A percentile compares a stretch with the other conserved stretches of the same genome.
Conservation (phyloP, 2,113 vertebrate genomes). For the Trogon melanurus region DNA sequence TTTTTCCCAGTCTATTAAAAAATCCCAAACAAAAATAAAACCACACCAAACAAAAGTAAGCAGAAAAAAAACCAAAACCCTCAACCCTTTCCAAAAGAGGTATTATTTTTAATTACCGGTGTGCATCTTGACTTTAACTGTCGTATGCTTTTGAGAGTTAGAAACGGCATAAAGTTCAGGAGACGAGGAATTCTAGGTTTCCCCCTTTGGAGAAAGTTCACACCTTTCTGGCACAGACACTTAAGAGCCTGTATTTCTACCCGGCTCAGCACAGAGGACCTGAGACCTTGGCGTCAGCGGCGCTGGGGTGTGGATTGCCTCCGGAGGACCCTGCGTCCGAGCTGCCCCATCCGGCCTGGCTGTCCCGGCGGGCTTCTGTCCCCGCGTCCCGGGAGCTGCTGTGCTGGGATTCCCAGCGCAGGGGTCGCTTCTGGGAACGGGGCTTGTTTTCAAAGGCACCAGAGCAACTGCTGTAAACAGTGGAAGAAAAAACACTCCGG, state of each 20-base stretch:
- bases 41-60: constrained; percentile 9
- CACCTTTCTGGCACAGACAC: fast-evolving
- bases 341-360: fast-evolving
- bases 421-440: background rate
- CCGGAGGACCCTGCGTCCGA: background rate
- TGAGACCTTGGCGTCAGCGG: background rate
- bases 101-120: background rate
- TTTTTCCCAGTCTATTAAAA: background rate
- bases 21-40: background rate
- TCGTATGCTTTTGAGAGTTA: background rate
- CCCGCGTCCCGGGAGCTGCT: background rate
- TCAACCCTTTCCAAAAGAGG: background rate
- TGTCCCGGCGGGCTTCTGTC: fast-evolving
- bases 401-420: background rate
- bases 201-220: background rate
- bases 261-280: background rate
- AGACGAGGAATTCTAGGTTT: background rate
- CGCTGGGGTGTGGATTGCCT: background rate
- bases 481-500: background rate
- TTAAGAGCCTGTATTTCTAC: background rate
- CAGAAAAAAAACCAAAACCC: background rate
- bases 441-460: constrained; percentile 26
- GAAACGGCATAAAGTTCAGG: background rate
- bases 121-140: background rate
- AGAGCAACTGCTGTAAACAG: constrained; percentile 33